These are phyloP conservation scores for Suillia variegata DNA, from an alignment of 2,888 invertebrate species.

Conservation along the genomic window DNA sequence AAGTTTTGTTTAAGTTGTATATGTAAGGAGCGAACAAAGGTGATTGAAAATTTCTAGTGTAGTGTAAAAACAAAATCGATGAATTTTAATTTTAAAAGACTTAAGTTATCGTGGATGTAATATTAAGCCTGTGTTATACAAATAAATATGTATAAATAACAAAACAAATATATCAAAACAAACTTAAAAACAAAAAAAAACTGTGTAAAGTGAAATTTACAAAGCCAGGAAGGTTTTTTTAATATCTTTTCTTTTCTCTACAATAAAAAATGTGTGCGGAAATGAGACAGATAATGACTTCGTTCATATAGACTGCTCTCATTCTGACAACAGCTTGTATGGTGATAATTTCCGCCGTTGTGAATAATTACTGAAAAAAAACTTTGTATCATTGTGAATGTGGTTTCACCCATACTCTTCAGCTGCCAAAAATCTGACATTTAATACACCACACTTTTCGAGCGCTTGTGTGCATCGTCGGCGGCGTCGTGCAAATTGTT, in stretches of 20 bases:
- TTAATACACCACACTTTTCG: slow-evolving; percentile 32
- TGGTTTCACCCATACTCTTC: slow-evolving; percentile 2
- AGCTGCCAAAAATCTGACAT: slow-evolving; percentile 19
- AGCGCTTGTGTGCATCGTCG: slow-evolving; percentile 26
- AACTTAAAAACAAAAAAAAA: too few relatives aligned
- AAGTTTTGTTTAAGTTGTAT: too few relatives aligned
- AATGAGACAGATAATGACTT: background rate
- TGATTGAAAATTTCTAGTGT: too few relatives aligned
- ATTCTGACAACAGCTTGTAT: background rate
- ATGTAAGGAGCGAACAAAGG: too few relatives aligned
- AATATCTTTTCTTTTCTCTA: slow-evolving; percentile 27
- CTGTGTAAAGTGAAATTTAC: too few relatives aligned
- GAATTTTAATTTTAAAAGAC: too few relatives aligned
- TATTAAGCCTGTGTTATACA: too few relatives aligned
- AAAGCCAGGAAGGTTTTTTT: too few relatives aligned
- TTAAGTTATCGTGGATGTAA: too few relatives aligned
- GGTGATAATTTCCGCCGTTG: background rate
- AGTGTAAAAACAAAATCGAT: too few relatives aligned
- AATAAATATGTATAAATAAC: too few relatives aligned
- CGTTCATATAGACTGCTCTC: slow-evolving; percentile 1
- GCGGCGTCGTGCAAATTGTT: slow-evolving; percentile 14
- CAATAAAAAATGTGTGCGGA: slow-evolving; percentile 22
- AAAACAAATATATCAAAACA: too few relatives aligned
- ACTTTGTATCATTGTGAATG: background rate
- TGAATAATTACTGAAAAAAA: background rate